A percentile compares a stretch with the other conserved stretches of the same genome.
Conservation (phyloP, 1,140 invertebrate genomes). For the Pseudobourletiella spinata region DNA sequence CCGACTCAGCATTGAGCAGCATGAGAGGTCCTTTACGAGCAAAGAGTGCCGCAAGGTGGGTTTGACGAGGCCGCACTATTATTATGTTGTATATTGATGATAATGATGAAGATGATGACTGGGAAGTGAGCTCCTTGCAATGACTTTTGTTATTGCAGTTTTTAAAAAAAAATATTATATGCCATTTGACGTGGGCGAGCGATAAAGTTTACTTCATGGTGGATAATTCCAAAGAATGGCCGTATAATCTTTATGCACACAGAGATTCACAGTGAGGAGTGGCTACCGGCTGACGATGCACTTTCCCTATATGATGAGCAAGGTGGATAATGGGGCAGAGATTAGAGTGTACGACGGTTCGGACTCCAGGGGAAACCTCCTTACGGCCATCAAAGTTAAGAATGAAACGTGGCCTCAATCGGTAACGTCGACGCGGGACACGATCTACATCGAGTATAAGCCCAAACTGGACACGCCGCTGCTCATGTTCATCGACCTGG, state of each 20-base stretch:
- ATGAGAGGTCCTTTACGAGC: conserved; percentile 52
- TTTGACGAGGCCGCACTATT: too few species aligned
- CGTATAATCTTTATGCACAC: neutral
- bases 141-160: neutral
- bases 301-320: conserved; percentile 65
- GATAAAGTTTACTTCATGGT: neutral
- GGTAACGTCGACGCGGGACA: conserved; percentile 63
- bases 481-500: conserved; percentile 62
- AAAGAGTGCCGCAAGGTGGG: conserved; percentile 61
- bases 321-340: conserved; percentile 58
- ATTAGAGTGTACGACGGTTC: conserved; percentile 64
- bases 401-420: conserved; percentile 78
- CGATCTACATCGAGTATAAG: conserved; percentile 64
- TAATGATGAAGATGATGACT: neutral
- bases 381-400: conserved; percentile 56
- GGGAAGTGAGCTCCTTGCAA: neutral
- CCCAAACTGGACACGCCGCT: conserved; percentile 59
- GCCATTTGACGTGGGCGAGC: neutral
- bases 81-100: neutral
- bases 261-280: conserved; percentile 60
- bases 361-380: conserved; percentile 54
- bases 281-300: conserved; percentile 73
- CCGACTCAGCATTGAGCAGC: conserved; percentile 64
- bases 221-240: neutral
- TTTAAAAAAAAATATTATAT: neutral